phyloP scores from a whole-genome alignment of 2,888 invertebrate genomes.

The Cheilosia scutellata region DNA sequence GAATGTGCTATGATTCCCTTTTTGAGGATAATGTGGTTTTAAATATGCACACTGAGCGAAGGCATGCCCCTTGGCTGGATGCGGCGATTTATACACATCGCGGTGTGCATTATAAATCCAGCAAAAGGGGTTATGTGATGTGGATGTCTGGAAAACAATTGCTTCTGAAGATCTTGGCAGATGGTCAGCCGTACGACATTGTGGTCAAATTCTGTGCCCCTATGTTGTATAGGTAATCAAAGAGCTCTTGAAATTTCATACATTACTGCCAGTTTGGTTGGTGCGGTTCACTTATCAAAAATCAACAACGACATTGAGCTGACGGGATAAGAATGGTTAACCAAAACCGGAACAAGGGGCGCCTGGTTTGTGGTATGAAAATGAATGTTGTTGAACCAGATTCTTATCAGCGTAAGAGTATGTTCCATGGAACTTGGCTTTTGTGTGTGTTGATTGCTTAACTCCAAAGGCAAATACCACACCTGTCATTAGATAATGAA shows the following conservation, averaged over 20 bases:
- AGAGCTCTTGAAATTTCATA: conserved; percentile 4
- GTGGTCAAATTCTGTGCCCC: conserved; percentile 36
- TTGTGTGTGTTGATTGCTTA: conserved; percentile 18
- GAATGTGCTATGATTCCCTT: conserved; percentile 72
- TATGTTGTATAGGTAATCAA: conserved; percentile 34
- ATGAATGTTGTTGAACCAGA: conserved; percentile 50
- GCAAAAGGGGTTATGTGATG: conserved; percentile 49
- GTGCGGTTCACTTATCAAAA: conserved; percentile 46
- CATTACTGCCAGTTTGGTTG: conserved; percentile 33
- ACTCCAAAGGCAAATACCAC: conserved; percentile 50
- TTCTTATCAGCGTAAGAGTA: conserved; percentile 58
- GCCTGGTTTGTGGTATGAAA: conserved; percentile 31
- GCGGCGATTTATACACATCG: conserved; percentile 59
- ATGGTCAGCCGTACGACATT: conserved; percentile 66
- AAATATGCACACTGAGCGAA: conserved; percentile 57
- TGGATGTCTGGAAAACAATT: conserved; percentile 8
- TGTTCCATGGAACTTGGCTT: conserved; percentile 37
- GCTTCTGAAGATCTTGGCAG: conserved; percentile 58
- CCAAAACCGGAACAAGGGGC: conserved; percentile 57
- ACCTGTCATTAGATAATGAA: conserved; percentile 61
- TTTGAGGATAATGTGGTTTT: conserved; percentile 72
- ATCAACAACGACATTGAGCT: conserved; percentile 41
- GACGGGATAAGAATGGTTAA: background rate
- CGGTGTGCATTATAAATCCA: conserved; percentile 33
- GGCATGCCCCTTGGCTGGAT: conserved; percentile 40